These are phyloP conservation scores for Panorpa germanica DNA, from an alignment of 2,888 invertebrate genomes.

Conservation along the genomic window DNA sequence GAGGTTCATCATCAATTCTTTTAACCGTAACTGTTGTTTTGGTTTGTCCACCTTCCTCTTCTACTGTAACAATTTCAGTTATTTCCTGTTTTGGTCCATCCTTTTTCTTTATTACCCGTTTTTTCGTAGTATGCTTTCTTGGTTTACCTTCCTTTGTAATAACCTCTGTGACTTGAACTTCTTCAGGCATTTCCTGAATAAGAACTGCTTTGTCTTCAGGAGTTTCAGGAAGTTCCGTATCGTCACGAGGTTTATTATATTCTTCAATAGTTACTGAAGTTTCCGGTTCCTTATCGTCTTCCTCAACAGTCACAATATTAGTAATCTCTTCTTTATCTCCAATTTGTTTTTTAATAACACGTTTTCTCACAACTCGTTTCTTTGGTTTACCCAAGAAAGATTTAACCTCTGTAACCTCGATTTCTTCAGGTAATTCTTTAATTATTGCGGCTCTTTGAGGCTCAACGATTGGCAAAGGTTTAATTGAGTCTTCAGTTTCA, in stretches of 20 bases:
- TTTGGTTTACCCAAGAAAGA: conserved; percentile 15
- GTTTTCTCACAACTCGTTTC: conserved; percentile 19
- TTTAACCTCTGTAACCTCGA: too few relatives aligned
- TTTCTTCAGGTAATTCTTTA: conserved; percentile 15
- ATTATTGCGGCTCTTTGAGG: conserved; percentile 12
- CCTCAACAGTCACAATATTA: conserved; percentile 27
- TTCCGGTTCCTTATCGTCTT: conserved; percentile 26
- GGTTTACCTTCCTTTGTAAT: conserved; percentile 22
- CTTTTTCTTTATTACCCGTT: conserved; percentile 16
- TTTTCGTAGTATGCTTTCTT: conserved; percentile 18
- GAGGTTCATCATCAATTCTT: conserved; percentile 9
- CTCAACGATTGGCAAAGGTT: conserved; percentile 13
- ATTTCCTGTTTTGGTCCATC: conserved; percentile 13
- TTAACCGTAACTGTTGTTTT: too few relatives aligned
- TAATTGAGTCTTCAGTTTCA: conserved; percentile 11
- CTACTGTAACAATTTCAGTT: conserved; percentile 12
- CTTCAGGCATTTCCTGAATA: too few relatives aligned
- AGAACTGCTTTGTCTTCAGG: conserved; percentile 18
- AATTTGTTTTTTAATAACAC: conserved; percentile 19
- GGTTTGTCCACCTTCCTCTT: too few relatives aligned
- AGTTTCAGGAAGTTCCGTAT: conserved; percentile 15
- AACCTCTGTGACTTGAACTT: conserved; percentile 24
- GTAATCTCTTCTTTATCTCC: conserved; percentile 22
- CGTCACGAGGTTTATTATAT: conserved; percentile 12
- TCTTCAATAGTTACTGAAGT: conserved; percentile 22